Base-by-base conservation (phyloP, 2,888 invertebrate species). In the Volucella inanis region DNA sequence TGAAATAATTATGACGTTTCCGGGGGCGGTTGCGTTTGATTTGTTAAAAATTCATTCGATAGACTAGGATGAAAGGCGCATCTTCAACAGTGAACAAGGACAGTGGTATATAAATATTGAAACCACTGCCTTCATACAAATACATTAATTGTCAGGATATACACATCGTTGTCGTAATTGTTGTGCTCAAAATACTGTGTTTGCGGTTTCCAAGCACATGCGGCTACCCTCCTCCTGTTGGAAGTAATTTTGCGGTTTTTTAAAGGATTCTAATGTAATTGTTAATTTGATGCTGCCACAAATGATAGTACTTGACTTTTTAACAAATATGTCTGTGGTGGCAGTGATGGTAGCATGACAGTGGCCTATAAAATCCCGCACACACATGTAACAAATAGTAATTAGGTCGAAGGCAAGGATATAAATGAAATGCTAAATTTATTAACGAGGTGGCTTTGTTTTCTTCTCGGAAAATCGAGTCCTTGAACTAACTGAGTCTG, bases 341-440 rank as follows among this genome's bases (percentile, higher is more conserved):
- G 31, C 31, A 22, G 18, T 22, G 2, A 22, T 2, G 18, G 18
- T 22, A 22, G 18, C 18, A 22, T 15, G 18, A 6, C 31, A 12
- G 31, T 52, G 38, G 18, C 50, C 55, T 55, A 41, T 45, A 59
- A 43, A 18, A 14, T 14, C 49, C 11, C 47, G 10, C 55, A 65
- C 39, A 50, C 57, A 38, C 45, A 59, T 22, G 22, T 22, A 22
- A 52, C 22, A 65, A 43, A 79, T 57, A 31, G 67, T 61, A 85
- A 84, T 84, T 80, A 76, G 59, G 59, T 15, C 31, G 18, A 41
- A 55, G 50, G 39, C 80, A 70, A 47, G 64, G 41, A 71, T 54
- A 65, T 80, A 85, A 85, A 85, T 85, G 85, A 85, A 81, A 81
- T 85, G 81, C 68, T 85, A 81, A 85, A 77, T 85, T 81, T 85